Conservation (phyloP, 2,113 vertebrate species). For the Corythaixoides concolor region DNA sequence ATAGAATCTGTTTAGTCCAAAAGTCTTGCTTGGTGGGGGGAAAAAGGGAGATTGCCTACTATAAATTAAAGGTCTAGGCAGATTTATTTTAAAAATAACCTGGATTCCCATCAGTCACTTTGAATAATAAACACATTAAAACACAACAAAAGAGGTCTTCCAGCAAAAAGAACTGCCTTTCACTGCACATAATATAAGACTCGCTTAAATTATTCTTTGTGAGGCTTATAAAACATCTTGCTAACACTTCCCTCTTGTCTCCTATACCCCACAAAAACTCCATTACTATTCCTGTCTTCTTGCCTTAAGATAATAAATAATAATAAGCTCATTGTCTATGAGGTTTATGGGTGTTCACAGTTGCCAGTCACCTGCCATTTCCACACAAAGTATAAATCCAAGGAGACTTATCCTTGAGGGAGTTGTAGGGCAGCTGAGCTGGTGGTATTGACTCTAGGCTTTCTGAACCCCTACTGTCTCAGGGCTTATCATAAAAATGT, state of each 20-base stretch:
- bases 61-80: neutral
- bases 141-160: neutral
- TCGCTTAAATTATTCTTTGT: neutral
- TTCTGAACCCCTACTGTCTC: neutral
- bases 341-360: neutral
- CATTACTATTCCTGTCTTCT: neutral
- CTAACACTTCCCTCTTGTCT: neutral
- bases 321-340: neutral
- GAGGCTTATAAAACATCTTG: neutral
- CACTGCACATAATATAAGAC: neutral
- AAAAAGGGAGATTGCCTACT: neutral
- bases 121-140: neutral
- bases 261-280: neutral
- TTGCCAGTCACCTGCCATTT: neutral
- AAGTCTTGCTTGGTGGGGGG: neutral
- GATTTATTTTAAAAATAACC: neutral
- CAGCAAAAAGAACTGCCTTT: neutral
- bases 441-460: neutral
- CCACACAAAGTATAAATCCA: neutral
- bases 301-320: conserved; percentile 20
- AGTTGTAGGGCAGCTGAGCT: neutral
- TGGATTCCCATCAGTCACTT: neutral
- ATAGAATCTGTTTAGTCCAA: neutral
- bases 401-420: neutral
- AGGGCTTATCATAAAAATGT: neutral